Conservation (phyloP, 2,113 vertebrate genomes). For the Pteropus alecto region DNA sequence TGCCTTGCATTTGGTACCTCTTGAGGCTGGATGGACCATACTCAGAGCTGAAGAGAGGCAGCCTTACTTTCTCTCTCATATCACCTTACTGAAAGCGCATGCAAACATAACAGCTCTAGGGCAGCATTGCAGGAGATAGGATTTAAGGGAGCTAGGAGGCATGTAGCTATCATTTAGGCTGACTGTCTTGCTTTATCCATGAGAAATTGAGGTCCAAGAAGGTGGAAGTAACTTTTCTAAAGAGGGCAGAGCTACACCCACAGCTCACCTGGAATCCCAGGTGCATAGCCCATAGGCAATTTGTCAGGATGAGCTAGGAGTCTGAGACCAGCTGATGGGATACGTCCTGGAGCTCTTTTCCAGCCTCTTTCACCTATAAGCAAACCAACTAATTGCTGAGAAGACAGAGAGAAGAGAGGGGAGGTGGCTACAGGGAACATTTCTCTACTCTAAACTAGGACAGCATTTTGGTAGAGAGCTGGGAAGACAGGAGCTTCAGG, state of each 20-base stretch:
- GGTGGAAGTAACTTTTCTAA: not conserved
- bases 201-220: not conserved
- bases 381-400: not conserved
- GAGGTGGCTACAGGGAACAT: not conserved
- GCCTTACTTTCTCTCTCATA: not conserved
- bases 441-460: not conserved
- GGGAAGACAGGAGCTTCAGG: not conserved
- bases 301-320: not conserved
- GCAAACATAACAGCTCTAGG: not conserved
- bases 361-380: not conserved
- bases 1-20: not conserved
- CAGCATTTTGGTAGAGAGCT: not conserved
- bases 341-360: not conserved
- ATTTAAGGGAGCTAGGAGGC: not conserved
- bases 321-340: not conserved
- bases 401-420: not conserved
- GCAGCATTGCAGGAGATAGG: not conserved
- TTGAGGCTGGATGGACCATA: not conserved
- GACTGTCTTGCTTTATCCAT: not conserved
- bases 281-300: not conserved
- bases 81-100: not conserved
- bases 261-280: not conserved
- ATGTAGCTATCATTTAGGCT: not conserved
- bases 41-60: not conserved
- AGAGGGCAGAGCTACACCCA: not conserved